Evolutionary conservation across 2,888 invertebrate genomes (phyloP), one percentile per base, ranked within the genome.

Genomic region (Caenorhabditis panamensis): DNA sequence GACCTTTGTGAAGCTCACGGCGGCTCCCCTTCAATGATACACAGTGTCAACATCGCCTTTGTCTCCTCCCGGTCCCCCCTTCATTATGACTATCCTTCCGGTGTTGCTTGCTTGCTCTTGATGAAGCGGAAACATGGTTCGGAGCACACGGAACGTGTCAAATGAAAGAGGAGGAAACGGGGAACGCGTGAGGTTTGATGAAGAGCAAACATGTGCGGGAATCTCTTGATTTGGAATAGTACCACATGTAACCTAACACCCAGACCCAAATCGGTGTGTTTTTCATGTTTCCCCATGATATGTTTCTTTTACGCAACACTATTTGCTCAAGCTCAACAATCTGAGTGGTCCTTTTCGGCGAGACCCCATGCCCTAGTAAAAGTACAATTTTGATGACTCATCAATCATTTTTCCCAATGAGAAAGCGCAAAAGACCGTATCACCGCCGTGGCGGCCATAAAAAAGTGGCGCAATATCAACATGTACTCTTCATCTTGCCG

Each of bases 51-150:
- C 59, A 59, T 20, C 5, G 53, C 71, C 31, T 56, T 72, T 73
- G 73, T 64, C 49, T 62, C 18, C 20, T 36, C 11, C 28, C 36
- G 26, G 36, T 0, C 59, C 37, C 63, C 18, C 28, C 64, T 63
- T 73, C 73, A 58, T 64, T 66, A 58, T 66, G 64, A 64, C 75
- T 66, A 75, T 66, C 75, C 75, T 75, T 75, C 75, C 75, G 66
- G 75, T 75, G 66, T 75, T 73, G 64, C 71, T 51, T 24, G 22
- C 51, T 22, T 11, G 9, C 49, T 49, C 20, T 51, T 13, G 28
- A 56, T 72, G 63, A 72, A 72, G 72, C 72, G 72, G 72, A 72
- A 72, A 56, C 56, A 56, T 18, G 56, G 62, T n/a, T 26, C 13
- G 11, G 31, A 53, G 51, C 53, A 28, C 37, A 59, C 49, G 61